Evolutionary conservation across 23 tunicate genomes (phyloP), one percentile per base, ranked within the genome.

Genomic region (Ciona savignyi): DNA sequence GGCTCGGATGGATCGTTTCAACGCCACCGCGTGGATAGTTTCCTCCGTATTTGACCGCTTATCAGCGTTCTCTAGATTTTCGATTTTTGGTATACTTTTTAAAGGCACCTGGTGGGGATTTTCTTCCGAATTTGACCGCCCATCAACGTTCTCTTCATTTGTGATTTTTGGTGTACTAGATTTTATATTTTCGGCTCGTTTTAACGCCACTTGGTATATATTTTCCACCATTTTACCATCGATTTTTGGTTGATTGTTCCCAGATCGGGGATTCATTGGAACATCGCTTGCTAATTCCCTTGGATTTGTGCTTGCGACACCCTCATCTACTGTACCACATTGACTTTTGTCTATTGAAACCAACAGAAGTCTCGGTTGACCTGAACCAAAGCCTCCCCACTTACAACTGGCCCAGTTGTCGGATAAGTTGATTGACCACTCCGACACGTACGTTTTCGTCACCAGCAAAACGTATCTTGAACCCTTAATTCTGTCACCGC

Each of bases 341-440:
- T 61, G 78, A n/a, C 22, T 29, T 19, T 32, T 29, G 51, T 74
- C 78, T 25, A 74, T 29, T 49, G 78, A 48, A 24, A 74, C 64
- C 19, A 74, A 28, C 48, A 74, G 29, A 26, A 74, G 78, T 28
- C 56, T 49, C 4, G 78, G 78, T 11, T 1, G 25, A 4, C 21
- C 27, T 6, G 69, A 23, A 60, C 20, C 68, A 29, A 4, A 33
- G 27, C 78, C 30, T 25, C n/a, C 27, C 2, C 69, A 63, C 35
- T 30, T 29, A 2, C 27, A 1, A 21, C 20, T 29, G 64, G 67
- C 28, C 35, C 35, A 19, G 31, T 33, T 6, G 23, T 24, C 51
- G 63, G 67, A n/a, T 4, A 22, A n/a, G 6, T n/a, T 63, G 15
- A n/a, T 23, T 9, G 28, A n/a, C 28, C 28, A 23, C 4, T 25